phyloP scores from a whole-genome alignment of 2,888 invertebrate species.

The Gari tellinella region DNA sequence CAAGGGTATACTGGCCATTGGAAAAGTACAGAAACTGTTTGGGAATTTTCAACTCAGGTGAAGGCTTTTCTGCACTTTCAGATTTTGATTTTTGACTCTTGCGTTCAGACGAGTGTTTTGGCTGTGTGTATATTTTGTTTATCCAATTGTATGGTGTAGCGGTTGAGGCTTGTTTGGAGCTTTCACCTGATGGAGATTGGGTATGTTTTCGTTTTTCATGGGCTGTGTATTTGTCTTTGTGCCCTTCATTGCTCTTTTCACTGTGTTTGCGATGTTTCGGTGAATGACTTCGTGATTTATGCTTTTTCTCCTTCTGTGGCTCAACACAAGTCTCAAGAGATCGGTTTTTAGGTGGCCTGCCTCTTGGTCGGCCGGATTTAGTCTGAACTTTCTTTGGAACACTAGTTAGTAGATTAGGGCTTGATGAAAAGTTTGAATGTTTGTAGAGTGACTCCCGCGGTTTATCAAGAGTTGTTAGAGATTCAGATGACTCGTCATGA shows the following conservation, averaged over 20 bases:
- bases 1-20: slow-evolving; percentile 57
- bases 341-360: slow-evolving; percentile 53
- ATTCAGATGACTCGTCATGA: slow-evolving; percentile 29
- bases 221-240: slow-evolving; percentile 16
- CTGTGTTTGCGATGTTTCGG: slow-evolving; percentile 46
- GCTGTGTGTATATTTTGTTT: slow-evolving; percentile 33
- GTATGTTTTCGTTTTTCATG: slow-evolving; percentile 10
- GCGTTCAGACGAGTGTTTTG: slow-evolving; percentile 13
- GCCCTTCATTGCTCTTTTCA: slow-evolving; percentile 23
- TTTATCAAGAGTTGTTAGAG: slow-evolving; percentile 10
- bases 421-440: slow-evolving; percentile 10
- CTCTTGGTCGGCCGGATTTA: slow-evolving; percentile 47
- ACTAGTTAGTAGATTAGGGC: slow-evolving; percentile 2
- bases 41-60: slow-evolving; percentile 51
- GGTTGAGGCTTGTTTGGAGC: slow-evolving; percentile 7
- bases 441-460: slow-evolving; percentile 13
- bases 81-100: slow-evolving; percentile 42
- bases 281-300: slow-evolving; percentile 58
- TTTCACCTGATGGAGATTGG: not conserved
- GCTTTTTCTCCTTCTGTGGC: slow-evolving; percentile 50
- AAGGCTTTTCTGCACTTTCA: slow-evolving; percentile 19
- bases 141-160: slow-evolving; percentile 43
- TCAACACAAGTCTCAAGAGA: slow-evolving; percentile 17
- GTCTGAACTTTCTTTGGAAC: slow-evolving; percentile 17
- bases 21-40: slow-evolving; percentile 56